Evolutionary conservation across 2,797 vertebrate species (phyloP).

Genomic region (Artibeus jamaicensis): DNA sequence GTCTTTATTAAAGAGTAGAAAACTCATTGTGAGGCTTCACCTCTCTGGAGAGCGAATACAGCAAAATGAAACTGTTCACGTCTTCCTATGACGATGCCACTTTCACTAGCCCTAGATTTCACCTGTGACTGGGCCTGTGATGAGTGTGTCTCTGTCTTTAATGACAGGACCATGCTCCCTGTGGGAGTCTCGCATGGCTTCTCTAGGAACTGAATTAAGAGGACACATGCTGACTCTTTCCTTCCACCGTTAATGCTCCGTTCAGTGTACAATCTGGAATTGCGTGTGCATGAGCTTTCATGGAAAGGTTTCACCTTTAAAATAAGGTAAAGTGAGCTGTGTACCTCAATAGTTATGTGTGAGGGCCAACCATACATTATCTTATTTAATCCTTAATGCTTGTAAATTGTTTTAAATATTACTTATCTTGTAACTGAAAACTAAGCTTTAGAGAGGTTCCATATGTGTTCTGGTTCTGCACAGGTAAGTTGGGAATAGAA

Average conservation of each 20-base stretch:
- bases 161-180: neutral
- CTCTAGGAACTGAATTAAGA: neutral
- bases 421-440: neutral
- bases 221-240: neutral
- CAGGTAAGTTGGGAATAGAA: neutral
- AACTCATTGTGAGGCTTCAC: neutral
- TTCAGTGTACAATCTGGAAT: neutral
- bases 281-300: neutral
- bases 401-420: neutral
- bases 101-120: neutral
- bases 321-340: neutral
- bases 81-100: neutral
- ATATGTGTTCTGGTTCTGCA: neutral
- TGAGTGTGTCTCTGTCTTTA: neutral
- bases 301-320: neutral
- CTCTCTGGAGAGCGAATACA: neutral
- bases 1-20: constrained; percentile 37
- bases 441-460: neutral
- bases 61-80: neutral
- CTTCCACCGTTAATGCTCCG: neutral
- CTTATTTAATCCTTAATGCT: neutral
- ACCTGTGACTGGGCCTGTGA: neutral
- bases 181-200: neutral
- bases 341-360: neutral
- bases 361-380: neutral